Percentiles rank a stretch among this genome's conserved stretches.
Evolutionary conservation across 2,797 vertebrate genomes (phyloP).

Genomic region (Pristis pectinata): DNA sequence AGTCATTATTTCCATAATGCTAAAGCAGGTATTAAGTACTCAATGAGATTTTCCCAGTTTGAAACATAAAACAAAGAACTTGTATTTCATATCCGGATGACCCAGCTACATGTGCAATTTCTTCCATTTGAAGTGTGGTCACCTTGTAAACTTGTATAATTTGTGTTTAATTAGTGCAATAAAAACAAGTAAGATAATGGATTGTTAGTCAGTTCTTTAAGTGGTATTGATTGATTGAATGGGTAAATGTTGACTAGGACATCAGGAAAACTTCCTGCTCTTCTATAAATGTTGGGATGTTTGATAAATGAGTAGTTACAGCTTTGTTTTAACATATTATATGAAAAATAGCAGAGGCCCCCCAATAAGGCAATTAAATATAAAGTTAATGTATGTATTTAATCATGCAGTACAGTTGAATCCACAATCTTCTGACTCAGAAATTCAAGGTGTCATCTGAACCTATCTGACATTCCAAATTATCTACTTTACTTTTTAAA

Average conservation of each 20-base stretch:
- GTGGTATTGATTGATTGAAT: not conserved
- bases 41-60: not conserved
- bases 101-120: not conserved
- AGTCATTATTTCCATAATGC: not conserved
- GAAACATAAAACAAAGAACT: not conserved
- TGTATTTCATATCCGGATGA: not conserved
- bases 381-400: not conserved
- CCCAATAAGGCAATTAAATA: not conserved
- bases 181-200: not conserved
- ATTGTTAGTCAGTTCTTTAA: not conserved
- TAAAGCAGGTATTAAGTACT: not conserved
- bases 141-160: not conserved
- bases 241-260: not conserved
- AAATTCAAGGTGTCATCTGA: not conserved
- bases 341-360: not conserved
- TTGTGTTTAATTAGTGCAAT: not conserved
- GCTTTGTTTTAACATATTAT: not conserved
- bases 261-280: not conserved
- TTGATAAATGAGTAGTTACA: not conserved
- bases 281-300: not conserved
- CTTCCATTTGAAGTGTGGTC: not conserved
- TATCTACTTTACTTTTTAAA: not conserved
- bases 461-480: not conserved
- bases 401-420: not conserved
- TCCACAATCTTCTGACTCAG: not conserved